Evolutionary conservation across 2,888 invertebrate genomes (phyloP), one percentile per base, ranked within the genome.

Genomic region (Palloptera scutellata): DNA sequence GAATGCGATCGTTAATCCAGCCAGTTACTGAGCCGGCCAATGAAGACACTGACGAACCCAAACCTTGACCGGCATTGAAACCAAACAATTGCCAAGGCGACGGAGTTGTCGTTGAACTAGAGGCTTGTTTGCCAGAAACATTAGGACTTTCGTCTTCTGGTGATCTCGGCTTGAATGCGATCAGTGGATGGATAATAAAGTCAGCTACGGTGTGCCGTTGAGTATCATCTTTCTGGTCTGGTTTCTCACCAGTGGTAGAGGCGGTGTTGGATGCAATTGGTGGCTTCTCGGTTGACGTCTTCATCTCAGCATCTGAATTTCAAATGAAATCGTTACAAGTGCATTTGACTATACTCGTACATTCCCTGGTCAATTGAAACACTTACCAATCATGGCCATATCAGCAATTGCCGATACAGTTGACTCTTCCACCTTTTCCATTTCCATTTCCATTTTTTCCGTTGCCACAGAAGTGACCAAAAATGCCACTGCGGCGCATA

Each of bases 11-110:
- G 40, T 76, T 81, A 30, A 83, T 73, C 83, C 83, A 83, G 9
- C 81, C 81, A 2, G 79, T 77, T 1, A 83, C 77, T 2, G 83
- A 80, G 12, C 81, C 83, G 0, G 83, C 83, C 65, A 81, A 61
- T 2, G 78, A 77, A 0, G 78, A 77, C 12, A 70, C 68, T 1
- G 69, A 68, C 1, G 81, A 79, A 12, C 79, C 78, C 12, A 83
- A 60, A 11, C 78, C 74, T 69, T 80, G 82, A 11, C 78, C 81
- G 6, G 82, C 72, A 71, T 77, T 81, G 67, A 81, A 80, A 70
- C 79, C 77, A 6, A 83, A 83, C 10, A 76, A 69, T 70, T 77
- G 76, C 70, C 75, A 75, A 6, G 74, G 75, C 2, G 75, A 69
- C 1, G 75, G 57, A 8, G 71, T 67, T 1, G 73, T 67, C 0